phyloP scores from a whole-genome alignment of 2,888 invertebrate species.

The Cynaeus angustus region DNA sequence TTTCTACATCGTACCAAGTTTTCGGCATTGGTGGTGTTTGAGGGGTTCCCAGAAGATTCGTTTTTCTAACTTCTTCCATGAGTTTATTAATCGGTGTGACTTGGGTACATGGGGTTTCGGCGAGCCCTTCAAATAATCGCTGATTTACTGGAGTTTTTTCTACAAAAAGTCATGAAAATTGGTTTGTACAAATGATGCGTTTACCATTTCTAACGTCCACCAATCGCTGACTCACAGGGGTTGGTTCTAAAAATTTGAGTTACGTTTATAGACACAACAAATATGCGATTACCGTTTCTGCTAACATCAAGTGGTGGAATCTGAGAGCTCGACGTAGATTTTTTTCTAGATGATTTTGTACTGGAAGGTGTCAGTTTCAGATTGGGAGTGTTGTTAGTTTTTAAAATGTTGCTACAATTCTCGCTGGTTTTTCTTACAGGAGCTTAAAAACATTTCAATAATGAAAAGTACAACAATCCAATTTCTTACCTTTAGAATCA shows the following conservation, averaged over 20 bases:
- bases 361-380: not conserved
- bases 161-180: conserved; percentile 6
- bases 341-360: conserved; percentile 1
- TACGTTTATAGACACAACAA: not conserved
- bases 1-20: conserved; percentile 69
- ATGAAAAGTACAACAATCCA: not conserved
- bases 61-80: conserved; percentile 64
- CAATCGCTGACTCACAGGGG: too few species aligned
- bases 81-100: conserved; percentile 68
- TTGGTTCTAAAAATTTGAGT: too few species aligned
- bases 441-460: not conserved
- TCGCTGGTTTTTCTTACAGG: not conserved
- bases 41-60: conserved; percentile 61
- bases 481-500: conserved; percentile 61
- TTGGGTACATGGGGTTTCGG: conserved; percentile 58
- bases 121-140: conserved; percentile 3
- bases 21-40: conserved; percentile 53
- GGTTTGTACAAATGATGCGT: too few species aligned
- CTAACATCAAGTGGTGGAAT: not conserved
- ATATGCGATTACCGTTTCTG: not conserved
- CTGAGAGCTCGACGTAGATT: not conserved
- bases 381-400: not conserved
- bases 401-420: not conserved
- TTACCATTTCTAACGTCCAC: too few species aligned
- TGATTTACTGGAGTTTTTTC: conserved; percentile 34